phyloP scores from a whole-genome alignment of 2,888 invertebrate genomes.

The Acleris emargana region DNA sequence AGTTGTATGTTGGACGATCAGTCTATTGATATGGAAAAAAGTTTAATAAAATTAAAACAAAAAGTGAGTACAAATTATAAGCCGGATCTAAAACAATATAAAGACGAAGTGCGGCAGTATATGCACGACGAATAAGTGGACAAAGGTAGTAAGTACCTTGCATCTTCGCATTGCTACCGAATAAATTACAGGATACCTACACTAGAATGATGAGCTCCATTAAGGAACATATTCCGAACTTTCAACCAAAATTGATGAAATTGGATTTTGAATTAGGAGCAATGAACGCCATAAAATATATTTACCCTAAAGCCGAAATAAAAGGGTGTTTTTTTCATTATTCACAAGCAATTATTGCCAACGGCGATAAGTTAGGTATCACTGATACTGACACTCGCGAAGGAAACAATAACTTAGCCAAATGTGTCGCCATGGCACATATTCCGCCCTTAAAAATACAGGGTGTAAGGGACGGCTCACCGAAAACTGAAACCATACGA shows the following conservation, averaged over 20 bases:
- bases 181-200: too few relatives aligned
- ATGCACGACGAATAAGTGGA: not conserved
- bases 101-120: conserved; percentile 4
- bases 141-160: not conserved
- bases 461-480: too few relatives aligned
- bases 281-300: too few relatives aligned
- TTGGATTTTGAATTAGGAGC: too few relatives aligned
- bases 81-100: conserved; percentile 4
- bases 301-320: too few relatives aligned
- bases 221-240: too few relatives aligned
- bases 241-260: too few relatives aligned
- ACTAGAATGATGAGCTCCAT: too few relatives aligned
- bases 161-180: too few relatives aligned
- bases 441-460: not conserved
- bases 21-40: conserved; percentile 7
- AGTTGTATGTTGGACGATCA: conserved; percentile 3
- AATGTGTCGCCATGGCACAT: conserved; percentile 3
- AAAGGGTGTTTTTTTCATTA: conserved; percentile 13
- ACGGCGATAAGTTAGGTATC: conserved; percentile 2
- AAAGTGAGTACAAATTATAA: conserved; percentile 1
- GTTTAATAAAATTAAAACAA: conserved; percentile 9
- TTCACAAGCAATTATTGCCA: not conserved
- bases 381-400: not conserved
- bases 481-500: too few relatives aligned
- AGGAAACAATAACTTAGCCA: conserved; percentile 2